phyloP scores from a whole-genome alignment of 2,888 invertebrate species.

The Acronicta alni region DNA sequence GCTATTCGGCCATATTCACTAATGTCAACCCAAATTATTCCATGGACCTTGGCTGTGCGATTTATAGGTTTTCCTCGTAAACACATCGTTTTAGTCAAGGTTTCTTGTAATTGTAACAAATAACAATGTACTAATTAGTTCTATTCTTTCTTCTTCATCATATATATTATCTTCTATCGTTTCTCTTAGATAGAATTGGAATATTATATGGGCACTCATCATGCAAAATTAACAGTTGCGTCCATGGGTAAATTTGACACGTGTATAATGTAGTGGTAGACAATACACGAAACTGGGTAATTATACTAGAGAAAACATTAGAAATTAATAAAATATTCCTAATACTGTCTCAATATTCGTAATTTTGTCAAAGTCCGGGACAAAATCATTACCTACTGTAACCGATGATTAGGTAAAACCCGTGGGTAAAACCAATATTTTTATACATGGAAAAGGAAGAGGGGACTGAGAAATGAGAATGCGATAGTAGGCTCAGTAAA shows the following conservation, averaged over 20 bases:
- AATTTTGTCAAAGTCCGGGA: no score
- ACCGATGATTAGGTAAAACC: conserved; percentile 2
- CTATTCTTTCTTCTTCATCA: not conserved
- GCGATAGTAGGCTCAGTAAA: not conserved
- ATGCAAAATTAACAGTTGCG: no score
- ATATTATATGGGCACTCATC: no score
- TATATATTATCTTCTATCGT: not conserved
- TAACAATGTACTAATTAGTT: no score
- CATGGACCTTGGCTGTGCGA: conserved; percentile 46
- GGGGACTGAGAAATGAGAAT: conserved; percentile 6
- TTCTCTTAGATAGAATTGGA: no score
- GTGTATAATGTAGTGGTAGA: no score
- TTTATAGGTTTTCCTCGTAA: conserved; percentile 47
- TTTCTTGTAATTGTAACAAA: no score
- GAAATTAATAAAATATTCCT: no score
- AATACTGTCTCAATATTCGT: no score
- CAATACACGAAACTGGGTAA: no score
- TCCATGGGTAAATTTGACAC: no score
- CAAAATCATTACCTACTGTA: not conserved
- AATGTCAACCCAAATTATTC: conserved; percentile 49
- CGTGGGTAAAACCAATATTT: conserved; percentile 15
- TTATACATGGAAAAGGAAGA: not conserved
- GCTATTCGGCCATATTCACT: conserved; percentile 44
- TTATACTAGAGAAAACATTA: no score
- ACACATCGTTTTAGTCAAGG: conserved; percentile 35